A percentile compares a stretch with the other conserved stretches of the same genome.
phyloP scores from a whole-genome alignment of 2,113 vertebrate genomes.

The Petrocephalus microphthalmus region DNA sequence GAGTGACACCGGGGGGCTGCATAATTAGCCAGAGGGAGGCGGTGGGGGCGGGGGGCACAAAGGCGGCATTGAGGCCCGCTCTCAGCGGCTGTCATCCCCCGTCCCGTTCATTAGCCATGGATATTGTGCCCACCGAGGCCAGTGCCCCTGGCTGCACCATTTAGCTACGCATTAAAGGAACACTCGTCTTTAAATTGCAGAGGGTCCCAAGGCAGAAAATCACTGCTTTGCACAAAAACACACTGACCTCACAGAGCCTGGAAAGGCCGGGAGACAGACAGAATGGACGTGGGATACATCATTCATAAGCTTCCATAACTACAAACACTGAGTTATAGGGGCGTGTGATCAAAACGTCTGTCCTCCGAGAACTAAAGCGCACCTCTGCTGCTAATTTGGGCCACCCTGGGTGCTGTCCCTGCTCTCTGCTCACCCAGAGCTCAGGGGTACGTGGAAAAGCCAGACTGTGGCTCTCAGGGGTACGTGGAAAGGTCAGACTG shows the following conservation, averaged over 20 bases:
- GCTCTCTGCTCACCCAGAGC: neutral
- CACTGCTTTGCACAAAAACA: neutral
- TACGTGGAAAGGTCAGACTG: neutral
- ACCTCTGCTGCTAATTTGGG: neutral
- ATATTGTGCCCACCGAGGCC: neutral
- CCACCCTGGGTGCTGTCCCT: neutral
- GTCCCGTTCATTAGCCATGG: slow-evolving; percentile 21
- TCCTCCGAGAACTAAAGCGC: neutral
- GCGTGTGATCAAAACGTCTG: neutral
- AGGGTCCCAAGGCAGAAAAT: slow-evolving; percentile 11
- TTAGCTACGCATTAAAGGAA: slow-evolving; percentile 4
- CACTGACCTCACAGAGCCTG: neutral
- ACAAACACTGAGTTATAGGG: neutral
- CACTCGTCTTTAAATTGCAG: slow-evolving; percentile 8
- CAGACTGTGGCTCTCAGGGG: neutral
- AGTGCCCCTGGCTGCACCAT: neutral
- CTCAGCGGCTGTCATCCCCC: slow-evolving; percentile 17
- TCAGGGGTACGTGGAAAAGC: neutral
- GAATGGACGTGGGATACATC: neutral
- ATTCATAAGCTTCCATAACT: neutral
- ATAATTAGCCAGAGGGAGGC: slow-evolving; percentile 30
- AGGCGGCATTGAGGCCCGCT: slow-evolving; percentile 17
- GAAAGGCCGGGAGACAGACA: neutral
- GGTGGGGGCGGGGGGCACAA: slow-evolving; percentile 19
- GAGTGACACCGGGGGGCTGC: slow-evolving; percentile 33